Evolutionary conservation across 2,797 vertebrate genomes (phyloP).

Genomic region (Danio choprae): DNA sequence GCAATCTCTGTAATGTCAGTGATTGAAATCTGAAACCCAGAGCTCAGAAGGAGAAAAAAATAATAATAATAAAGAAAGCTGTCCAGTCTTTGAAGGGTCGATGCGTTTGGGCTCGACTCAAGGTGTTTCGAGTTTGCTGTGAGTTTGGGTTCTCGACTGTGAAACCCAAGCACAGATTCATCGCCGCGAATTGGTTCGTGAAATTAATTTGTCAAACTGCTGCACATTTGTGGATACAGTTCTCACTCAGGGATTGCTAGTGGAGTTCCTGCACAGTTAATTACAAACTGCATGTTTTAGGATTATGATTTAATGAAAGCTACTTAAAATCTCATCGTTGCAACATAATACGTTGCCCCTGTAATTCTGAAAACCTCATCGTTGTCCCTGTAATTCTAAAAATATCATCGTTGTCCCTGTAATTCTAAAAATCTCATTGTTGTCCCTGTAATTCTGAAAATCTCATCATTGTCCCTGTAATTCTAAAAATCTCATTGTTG

Average conservation of each 20-base stretch:
- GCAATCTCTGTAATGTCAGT: conserved; percentile 63
- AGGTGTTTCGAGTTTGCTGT: conserved; percentile 59
- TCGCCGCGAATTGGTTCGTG: conserved; percentile 23
- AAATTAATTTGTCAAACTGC: neutral
- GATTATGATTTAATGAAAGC: too few species aligned
- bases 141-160: conserved; percentile 60
- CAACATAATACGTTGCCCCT: too few species aligned
- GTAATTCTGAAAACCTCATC: too few species aligned
- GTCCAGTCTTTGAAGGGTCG: conserved; percentile 59
- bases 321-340: too few species aligned
- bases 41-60: neutral
- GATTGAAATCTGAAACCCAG: conserved; percentile 71
- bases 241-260: neutral
- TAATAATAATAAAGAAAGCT: neutral
- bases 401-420: too few species aligned
- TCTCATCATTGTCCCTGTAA: too few species aligned
- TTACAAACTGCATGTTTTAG: neutral
- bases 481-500: too few species aligned
- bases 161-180: conserved; percentile 50
- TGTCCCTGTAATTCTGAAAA: too few species aligned
- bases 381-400: too few species aligned
- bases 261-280: neutral
- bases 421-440: too few species aligned
- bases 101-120: conserved; percentile 56
- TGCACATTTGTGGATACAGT: neutral